These are phyloP conservation scores for Baryphthengus martii DNA, from an alignment of 2,113 vertebrate species.

Conservation along the genomic window DNA sequence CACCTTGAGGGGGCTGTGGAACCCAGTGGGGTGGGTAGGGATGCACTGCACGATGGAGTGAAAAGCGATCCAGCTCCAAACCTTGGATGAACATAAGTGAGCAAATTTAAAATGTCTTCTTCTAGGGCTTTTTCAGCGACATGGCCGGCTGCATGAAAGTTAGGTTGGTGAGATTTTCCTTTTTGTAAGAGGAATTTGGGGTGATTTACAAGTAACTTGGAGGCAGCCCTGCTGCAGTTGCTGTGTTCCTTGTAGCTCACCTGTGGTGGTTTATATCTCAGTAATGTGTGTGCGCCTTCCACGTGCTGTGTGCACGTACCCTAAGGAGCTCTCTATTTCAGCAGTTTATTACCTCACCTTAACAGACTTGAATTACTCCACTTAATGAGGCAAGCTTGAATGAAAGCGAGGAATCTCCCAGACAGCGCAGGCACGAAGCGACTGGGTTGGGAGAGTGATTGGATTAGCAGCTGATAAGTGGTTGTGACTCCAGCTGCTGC, in stretches of 20 bases:
- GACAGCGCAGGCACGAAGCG: rapidly evolving
- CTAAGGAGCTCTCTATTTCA: background rate
- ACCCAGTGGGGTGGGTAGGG: background rate
- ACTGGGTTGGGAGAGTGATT: background rate
- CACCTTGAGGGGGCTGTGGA: background rate
- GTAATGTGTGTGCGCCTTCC: background rate
- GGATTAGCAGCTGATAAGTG: slow-evolving; percentile 23
- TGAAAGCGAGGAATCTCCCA: background rate
- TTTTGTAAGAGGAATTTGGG: background rate
- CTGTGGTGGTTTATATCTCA: background rate
- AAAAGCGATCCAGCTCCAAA: background rate
- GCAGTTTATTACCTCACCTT: slow-evolving; percentile 41
- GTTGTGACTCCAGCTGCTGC: background rate
- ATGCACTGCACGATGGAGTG: rapidly evolving
- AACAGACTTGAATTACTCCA: slow-evolving; percentile 28
- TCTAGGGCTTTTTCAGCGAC: background rate
- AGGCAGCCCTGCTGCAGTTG: background rate
- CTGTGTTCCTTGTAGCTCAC: background rate
- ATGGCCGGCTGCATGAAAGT: background rate
- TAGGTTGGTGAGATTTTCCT: background rate
- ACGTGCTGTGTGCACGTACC: rapidly evolving
- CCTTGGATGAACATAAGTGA: background rate
- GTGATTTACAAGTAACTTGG: background rate
- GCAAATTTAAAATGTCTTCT: background rate
- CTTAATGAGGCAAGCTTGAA: slow-evolving; percentile 14